These are phyloP conservation scores for Zoanthus solanderi DNA, from an alignment of 92 coral and sea anemone genomes.

Conservation along the genomic window DNA sequence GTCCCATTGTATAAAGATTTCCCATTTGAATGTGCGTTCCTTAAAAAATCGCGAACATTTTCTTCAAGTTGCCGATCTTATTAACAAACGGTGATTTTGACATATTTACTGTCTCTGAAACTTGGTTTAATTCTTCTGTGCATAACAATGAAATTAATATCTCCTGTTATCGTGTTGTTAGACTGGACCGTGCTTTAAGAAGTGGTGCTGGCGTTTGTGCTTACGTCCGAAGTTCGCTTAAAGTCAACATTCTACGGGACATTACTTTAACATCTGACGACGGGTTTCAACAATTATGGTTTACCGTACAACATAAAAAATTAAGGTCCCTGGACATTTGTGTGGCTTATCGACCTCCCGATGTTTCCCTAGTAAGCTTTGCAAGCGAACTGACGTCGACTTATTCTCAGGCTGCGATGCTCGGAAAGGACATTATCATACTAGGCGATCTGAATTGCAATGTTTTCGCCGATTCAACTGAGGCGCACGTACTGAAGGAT, in stretches of 20 bases:
- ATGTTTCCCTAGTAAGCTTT: neutral
- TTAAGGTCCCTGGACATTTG: neutral
- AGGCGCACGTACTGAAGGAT: slow-evolving; percentile 10
- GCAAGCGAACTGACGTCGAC: neutral
- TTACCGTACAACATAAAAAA: neutral
- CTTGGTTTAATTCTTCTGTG: too few relatives aligned
- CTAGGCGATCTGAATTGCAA: neutral
- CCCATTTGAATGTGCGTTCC: too few relatives aligned
- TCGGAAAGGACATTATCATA: neutral
- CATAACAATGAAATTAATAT: too few relatives aligned
- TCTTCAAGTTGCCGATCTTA: too few relatives aligned
- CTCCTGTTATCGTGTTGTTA: neutral
- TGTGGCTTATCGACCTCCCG: slow-evolving; percentile 9
- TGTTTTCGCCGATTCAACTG: neutral
- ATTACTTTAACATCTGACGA: neutral
- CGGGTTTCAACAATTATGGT: neutral
- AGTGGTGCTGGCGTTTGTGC: neutral
- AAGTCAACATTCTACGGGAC: neutral
- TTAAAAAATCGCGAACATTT: too few relatives aligned
- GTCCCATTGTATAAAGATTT: too few relatives aligned
- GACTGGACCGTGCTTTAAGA: neutral
- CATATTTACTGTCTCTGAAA: too few relatives aligned
- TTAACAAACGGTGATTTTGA: too few relatives aligned
- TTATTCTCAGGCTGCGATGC: neutral
- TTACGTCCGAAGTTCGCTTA: neutral